Percentiles rank a stretch among this genome's conserved stretches.
These are phyloP conservation scores for Rousettus leschenaultii DNA, from an alignment of 2,113 vertebrate genomes.

Conservation along the genomic window DNA sequence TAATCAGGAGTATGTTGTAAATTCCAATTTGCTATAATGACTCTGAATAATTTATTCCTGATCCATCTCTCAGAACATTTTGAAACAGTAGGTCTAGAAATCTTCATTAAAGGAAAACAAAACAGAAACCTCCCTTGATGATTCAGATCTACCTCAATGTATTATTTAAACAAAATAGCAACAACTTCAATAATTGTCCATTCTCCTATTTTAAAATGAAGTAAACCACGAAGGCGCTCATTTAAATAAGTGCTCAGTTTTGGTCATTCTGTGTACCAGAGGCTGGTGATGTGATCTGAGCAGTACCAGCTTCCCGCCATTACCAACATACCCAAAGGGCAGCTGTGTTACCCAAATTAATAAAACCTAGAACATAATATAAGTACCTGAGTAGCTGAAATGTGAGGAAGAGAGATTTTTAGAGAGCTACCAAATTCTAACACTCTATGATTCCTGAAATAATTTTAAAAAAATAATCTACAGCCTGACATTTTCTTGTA, in stretches of 20 bases:
- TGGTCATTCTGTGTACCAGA: background rate
- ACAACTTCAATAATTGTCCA: background rate
- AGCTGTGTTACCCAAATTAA: background rate
- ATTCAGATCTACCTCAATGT: background rate
- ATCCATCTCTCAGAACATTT: background rate
- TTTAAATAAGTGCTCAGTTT: background rate
- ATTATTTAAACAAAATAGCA: background rate
- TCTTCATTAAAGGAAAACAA: background rate
- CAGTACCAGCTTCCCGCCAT: background rate
- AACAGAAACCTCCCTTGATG: background rate
- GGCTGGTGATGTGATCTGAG: background rate
- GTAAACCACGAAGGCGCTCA: background rate
- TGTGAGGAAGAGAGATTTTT: background rate
- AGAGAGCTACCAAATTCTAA: background rate
- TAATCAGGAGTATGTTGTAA: background rate
- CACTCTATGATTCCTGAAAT: background rate
- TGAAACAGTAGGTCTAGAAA: conserved; percentile 10
- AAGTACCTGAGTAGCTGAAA: background rate
- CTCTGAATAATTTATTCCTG: background rate
- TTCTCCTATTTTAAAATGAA: background rate
- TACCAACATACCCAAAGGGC: background rate
- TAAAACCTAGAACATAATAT: background rate
- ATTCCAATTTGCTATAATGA: background rate
- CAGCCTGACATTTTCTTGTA: background rate
- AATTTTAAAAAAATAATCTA: background rate